phyloP scores from a whole-genome alignment of 2,113 vertebrate genomes.

The Chloebia gouldiae region DNA sequence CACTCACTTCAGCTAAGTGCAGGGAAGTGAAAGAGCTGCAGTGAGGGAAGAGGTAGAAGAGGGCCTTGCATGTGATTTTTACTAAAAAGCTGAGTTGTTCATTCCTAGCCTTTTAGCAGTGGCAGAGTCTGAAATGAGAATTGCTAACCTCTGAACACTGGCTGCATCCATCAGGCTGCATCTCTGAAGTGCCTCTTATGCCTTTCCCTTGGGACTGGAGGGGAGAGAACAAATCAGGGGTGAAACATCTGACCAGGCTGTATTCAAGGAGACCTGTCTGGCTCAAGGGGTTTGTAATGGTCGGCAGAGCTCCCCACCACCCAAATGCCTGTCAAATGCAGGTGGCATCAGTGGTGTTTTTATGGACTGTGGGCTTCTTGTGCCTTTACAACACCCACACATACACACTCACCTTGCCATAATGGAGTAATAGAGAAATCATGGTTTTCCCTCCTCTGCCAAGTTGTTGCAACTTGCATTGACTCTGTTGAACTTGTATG shows the following conservation, averaged over 20 bases:
- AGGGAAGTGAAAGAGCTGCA: neutral
- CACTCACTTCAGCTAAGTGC: neutral
- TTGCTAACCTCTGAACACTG: neutral
- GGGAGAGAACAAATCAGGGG: neutral
- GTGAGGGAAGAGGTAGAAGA: neutral
- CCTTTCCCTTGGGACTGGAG: neutral
- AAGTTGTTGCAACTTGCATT: neutral
- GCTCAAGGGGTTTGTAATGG: neutral
- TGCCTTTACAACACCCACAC: neutral
- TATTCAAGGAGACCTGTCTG: neutral
- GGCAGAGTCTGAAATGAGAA: neutral
- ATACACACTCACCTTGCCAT: accelerated
- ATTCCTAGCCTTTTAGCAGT: neutral
- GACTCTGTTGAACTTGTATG: neutral
- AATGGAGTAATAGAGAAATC: neutral
- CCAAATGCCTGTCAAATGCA: neutral
- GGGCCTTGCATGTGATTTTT: neutral
- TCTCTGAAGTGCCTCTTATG: neutral
- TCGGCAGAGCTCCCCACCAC: neutral
- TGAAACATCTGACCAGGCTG: neutral
- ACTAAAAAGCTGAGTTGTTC: neutral
- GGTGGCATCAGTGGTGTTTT: neutral
- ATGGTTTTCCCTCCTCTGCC: neutral
- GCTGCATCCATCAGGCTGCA: neutral
- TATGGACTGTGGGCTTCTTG: neutral